Base-by-base conservation (phyloP, 2,797 vertebrate genomes). In the Sphenodon punctatus region DNA sequence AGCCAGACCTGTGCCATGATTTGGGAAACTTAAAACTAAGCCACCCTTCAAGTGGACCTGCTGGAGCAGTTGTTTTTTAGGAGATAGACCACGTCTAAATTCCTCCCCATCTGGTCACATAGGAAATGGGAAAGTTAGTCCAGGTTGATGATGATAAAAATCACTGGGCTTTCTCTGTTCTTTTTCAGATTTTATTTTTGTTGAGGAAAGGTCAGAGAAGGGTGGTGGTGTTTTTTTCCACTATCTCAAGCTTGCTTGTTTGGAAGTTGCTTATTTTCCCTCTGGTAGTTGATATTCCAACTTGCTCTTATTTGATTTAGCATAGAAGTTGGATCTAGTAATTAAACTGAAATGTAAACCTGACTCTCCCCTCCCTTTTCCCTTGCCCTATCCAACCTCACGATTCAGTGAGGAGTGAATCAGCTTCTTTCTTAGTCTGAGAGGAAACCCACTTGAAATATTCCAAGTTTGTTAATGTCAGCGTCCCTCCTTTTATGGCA, bases 1-100 rank as follows among this genome's bases (percentile, higher is more conserved):
- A 82, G 80, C 58, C 45, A 13, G 53, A 66, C 67, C 68, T 58
- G 56, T 3, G 38, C 27, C 59, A 36, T 81, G 80, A 89, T 88
- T 88, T 70, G 56, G 75, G 78, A 79, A 87, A 82, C 82, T 72
- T 67, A 42, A 58, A 75, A 23, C 60, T 73, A 73, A 73, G 71
- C 67, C 70, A 67, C 68, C 76, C 49, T 67, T 80, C 75, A 79
- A 66, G 88, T 81, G 30, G 2, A 23, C 75, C 42, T 77, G 16
- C 46, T 17, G 41, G 41, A 84, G 58, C 38, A 45, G 48, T 71
- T 69, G 67, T 3, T 2, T 25, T 75, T 82, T 65, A 39, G 58
- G 55, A 13, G 61, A 64, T 75, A 48, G 75, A 59, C 67, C 43
- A 10, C 27, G 22, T 67, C 49, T 63, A 39, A 84, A 39, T 58